phyloP scores from a whole-genome alignment of 2,113 vertebrate genomes.

The Sprattus sprattus region DNA sequence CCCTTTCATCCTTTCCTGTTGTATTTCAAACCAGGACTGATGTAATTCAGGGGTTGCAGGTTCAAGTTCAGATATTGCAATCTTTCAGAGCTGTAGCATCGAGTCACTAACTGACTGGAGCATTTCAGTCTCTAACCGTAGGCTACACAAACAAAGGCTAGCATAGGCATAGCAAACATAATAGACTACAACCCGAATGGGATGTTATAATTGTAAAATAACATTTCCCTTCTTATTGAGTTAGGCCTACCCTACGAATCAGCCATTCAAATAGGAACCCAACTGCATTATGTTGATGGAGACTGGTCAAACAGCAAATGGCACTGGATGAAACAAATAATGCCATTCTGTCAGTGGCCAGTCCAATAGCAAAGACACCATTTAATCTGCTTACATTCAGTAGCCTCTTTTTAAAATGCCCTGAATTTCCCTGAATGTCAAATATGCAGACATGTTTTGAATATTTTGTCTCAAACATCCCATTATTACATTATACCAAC shows the following conservation, averaged over 20 bases:
- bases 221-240: no score
- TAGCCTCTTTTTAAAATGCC: background rate
- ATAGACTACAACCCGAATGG: background rate
- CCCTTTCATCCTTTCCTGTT: background rate
- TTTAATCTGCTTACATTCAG: background rate
- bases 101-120: background rate
- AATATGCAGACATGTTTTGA: background rate
- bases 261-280: background rate
- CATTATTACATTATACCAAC: background rate
- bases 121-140: background rate
- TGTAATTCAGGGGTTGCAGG: background rate
- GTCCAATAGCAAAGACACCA: background rate
- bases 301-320: background rate
- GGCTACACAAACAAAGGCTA: background rate
- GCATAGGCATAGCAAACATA: background rate
- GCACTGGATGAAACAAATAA: background rate
- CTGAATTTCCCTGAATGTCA: background rate
- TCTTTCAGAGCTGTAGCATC: background rate
- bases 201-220: background rate
- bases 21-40: background rate
- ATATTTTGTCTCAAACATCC: no score
- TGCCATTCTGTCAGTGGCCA: background rate
- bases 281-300: background rate
- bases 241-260: background rate
- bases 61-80: slow-evolving; percentile 1